Evolutionary conservation across 2,797 vertebrate genomes (phyloP).

Genomic region (Sebastes steindachneri): DNA sequence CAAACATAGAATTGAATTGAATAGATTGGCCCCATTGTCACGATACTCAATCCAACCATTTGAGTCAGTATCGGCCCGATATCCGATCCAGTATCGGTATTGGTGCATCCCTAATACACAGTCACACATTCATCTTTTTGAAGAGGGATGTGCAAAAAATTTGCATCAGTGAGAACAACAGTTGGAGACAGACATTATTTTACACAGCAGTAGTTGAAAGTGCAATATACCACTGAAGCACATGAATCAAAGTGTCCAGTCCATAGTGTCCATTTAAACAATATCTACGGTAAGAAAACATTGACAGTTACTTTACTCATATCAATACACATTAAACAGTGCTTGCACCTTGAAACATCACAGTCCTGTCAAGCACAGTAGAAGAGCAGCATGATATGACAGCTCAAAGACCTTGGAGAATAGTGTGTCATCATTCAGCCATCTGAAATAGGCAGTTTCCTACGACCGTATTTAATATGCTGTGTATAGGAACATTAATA

Average conservation of each 20-base stretch:
- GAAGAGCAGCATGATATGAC: not conserved
- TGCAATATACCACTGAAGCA: not conserved
- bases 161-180: not conserved
- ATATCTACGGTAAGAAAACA: not conserved
- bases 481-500: not conserved
- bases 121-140: not conserved
- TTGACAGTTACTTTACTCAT: not conserved
- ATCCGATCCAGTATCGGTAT: no score
- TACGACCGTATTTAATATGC: not conserved
- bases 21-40: no score
- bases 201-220: not conserved
- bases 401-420: not conserved
- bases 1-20: no score
- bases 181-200: not conserved
- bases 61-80: no score
- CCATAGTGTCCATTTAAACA: not conserved
- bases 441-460: not conserved
- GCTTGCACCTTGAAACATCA: not conserved
- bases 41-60: no score
- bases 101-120: not conserved
- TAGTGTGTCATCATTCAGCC: not conserved
- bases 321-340: slow-evolving; percentile 12
- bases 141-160: not conserved
- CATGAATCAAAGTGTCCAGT: not conserved
- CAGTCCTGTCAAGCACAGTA: not conserved